Evolutionary conservation across 2,888 invertebrate species (phyloP).

Genomic region (Hylaea fasciaria): DNA sequence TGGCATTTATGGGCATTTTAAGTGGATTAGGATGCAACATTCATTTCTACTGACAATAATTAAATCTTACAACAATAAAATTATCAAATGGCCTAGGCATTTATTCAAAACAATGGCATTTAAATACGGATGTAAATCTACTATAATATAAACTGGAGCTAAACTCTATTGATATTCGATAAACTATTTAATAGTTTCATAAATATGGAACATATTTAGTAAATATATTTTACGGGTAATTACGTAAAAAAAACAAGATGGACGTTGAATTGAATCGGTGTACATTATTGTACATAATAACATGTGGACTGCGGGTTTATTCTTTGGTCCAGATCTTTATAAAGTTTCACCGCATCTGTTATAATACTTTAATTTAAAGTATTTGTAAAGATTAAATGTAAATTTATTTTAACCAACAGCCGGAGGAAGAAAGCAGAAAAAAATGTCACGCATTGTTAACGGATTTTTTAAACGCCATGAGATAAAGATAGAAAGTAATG

Average conservation of each 20-base stretch:
- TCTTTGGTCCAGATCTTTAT: not conserved
- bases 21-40: constrained; percentile 13
- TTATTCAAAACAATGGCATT: constrained; percentile 3
- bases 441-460: constrained; percentile 48
- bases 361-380: constrained; percentile 20
- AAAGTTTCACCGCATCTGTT: constrained; percentile 13
- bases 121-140: constrained; percentile 3
- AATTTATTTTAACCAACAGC: constrained; percentile 38
- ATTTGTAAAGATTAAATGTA: constrained; percentile 35
- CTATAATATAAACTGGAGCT: not conserved
- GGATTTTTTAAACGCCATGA: constrained; percentile 42
- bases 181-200: not conserved
- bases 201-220: too few species aligned
- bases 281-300: not conserved
- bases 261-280: not conserved
- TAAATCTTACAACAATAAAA: constrained; percentile 14
- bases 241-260: not conserved
- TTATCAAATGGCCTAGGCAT: constrained; percentile 9
- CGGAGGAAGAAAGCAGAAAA: constrained; percentile 40
- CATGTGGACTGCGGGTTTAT: not conserved
- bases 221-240: too few species aligned
- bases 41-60: constrained; percentile 18
- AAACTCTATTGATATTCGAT: not conserved
- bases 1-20: constrained; percentile 14
- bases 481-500: constrained; percentile 44